phyloP scores from a whole-genome alignment of 1,140 invertebrate genomes.

The Colletes gigas region DNA sequence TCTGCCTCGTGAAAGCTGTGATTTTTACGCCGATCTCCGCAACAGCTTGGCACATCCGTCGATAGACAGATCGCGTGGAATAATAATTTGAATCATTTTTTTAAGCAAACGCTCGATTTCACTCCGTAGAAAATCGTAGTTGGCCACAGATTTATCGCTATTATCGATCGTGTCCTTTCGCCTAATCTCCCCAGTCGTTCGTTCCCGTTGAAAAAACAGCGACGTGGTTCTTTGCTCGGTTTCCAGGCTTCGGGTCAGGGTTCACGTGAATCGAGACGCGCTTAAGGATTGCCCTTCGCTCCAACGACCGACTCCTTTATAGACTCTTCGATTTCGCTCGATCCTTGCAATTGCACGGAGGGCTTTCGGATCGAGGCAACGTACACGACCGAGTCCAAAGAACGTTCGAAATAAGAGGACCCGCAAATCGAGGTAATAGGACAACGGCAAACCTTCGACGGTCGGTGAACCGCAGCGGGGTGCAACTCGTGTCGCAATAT shows the following conservation, averaged over 20 bases:
- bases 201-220: neutral
- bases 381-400: neutral
- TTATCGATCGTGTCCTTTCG: neutral
- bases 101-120: too few relatives aligned
- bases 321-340: neutral
- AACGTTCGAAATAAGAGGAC: neutral
- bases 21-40: slow-evolving; percentile 37
- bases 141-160: too few relatives aligned
- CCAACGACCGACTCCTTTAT: neutral
- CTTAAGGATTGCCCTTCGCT: slow-evolving; percentile 5
- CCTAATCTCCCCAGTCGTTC: neutral
- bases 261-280: slow-evolving; percentile 3
- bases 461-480: neutral
- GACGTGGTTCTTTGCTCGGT: neutral
- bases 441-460: neutral
- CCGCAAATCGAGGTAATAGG: neutral
- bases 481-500: neutral
- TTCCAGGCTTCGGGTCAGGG: neutral
- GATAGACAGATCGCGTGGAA: too few relatives aligned
- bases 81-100: slow-evolving; percentile 22
- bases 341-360: neutral
- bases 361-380: neutral
- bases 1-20: slow-evolving; percentile 67
- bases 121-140: too few relatives aligned
- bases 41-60: too few relatives aligned